A percentile compares a stretch with the other conserved stretches of the same genome.
Conservation (phyloP, 2,888 invertebrate species). For the Gordius sp. region DNA sequence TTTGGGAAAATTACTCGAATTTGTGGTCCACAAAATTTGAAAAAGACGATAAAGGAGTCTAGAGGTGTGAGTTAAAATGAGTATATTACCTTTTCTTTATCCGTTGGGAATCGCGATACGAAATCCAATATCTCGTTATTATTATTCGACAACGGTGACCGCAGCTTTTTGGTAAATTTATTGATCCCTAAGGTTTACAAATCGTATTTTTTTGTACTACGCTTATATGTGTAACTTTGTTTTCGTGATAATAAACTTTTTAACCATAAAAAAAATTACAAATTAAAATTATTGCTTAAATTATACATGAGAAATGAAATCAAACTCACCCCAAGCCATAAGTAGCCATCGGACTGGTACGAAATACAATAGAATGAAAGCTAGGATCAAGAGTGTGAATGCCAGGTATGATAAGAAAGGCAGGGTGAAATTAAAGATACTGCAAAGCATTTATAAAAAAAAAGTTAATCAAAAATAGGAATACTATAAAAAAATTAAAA, state of each 20-base stretch:
- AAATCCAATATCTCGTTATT: conserved; percentile 89
- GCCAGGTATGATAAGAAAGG: conserved; percentile 80
- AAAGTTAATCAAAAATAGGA: too few species aligned
- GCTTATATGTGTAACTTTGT: too few species aligned
- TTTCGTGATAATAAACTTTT: background rate
- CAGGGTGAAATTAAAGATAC: conserved; percentile 80
- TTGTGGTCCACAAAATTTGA: too few species aligned
- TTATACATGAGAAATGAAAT: background rate
- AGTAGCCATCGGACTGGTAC: conserved; percentile 64
- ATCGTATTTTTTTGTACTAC: background rate
- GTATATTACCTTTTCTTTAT: conserved; percentile 72
- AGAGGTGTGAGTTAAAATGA: too few species aligned
- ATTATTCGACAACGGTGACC: conserved; percentile 70
- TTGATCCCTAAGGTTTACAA: conserved; percentile 36
- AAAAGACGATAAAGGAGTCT: too few species aligned
- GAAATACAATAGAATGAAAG: conserved; percentile 51
- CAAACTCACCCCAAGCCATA: conserved; percentile 52
- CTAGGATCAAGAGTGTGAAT: conserved; percentile 45
- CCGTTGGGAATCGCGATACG: conserved; percentile 70
- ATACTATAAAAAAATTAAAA: too few species aligned
- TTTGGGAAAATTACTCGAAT: too few species aligned
- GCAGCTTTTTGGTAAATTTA: conserved; percentile 71
- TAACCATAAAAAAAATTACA: background rate
- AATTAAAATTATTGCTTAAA: background rate
- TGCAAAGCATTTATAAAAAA: too few species aligned